phyloP scores from a whole-genome alignment of 2,888 invertebrate genomes.

The Drosophila barbarae region DNA sequence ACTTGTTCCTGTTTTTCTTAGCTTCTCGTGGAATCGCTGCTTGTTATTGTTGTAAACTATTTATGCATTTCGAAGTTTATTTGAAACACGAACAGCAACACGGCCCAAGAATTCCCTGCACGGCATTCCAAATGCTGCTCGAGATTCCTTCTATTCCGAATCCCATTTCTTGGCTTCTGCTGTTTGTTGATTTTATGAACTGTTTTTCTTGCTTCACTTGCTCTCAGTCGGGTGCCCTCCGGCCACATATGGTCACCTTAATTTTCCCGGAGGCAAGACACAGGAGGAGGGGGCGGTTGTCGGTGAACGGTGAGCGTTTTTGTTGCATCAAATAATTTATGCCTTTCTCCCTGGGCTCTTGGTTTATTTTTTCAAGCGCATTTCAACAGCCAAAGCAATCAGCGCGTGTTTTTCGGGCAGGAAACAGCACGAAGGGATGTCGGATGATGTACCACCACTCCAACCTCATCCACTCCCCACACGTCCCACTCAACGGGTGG shows the following conservation, averaged over 20 bases:
- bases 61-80: slow-evolving; percentile 73
- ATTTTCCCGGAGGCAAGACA: slow-evolving; percentile 44
- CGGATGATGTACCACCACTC: slow-evolving; percentile 42
- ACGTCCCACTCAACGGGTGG: slow-evolving; percentile 55
- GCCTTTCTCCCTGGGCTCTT: slow-evolving; percentile 65
- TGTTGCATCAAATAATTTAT: slow-evolving; percentile 62
- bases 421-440: slow-evolving; percentile 60
- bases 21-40: slow-evolving; percentile 22
- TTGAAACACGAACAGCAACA: slow-evolving; percentile 58
- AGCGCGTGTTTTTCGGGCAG: slow-evolving; percentile 57
- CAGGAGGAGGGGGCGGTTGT: background rate
- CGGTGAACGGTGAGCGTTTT: slow-evolving; percentile 6
- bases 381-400: slow-evolving; percentile 71
- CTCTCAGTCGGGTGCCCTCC: slow-evolving; percentile 54
- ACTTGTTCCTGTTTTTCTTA: slow-evolving; percentile 65
- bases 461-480: background rate
- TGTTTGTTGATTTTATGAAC: slow-evolving; percentile 73
- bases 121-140: slow-evolving; percentile 49
- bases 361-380: slow-evolving; percentile 72
- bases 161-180: slow-evolving; percentile 26
- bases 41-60: slow-evolving; percentile 73
- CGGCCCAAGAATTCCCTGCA: slow-evolving; percentile 48
- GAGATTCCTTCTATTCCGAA: slow-evolving; percentile 26
- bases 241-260: slow-evolving; percentile 74
- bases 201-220: slow-evolving; percentile 71